These are phyloP conservation scores for Pristis pectinata DNA, from an alignment of 2,797 vertebrate genomes.

Conservation along the genomic window DNA sequence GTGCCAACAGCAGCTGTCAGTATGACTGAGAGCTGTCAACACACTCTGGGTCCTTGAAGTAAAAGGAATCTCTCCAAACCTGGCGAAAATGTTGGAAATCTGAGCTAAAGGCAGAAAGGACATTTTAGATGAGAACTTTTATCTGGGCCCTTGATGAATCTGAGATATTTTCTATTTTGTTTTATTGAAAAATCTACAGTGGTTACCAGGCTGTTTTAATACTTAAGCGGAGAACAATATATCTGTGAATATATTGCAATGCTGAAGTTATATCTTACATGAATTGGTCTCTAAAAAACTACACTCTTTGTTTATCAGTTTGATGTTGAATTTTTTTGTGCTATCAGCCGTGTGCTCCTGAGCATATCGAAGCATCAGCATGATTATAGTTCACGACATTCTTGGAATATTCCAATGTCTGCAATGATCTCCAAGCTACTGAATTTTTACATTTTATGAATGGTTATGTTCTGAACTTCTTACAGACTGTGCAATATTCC, in stretches of 20 bases:
- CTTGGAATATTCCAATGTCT: neutral
- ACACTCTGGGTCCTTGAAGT: neutral
- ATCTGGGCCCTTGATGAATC: neutral
- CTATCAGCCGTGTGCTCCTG: neutral
- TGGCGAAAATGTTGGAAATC: neutral
- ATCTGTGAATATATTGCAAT: neutral
- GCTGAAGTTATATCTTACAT: neutral
- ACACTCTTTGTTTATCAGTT: neutral
- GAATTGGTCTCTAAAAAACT: neutral
- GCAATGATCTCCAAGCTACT: neutral
- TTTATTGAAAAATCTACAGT: neutral
- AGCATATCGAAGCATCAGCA: neutral
- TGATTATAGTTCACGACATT: neutral
- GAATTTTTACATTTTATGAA: neutral
- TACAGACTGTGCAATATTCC: neutral
- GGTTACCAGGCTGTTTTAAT: neutral
- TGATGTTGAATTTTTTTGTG: neutral
- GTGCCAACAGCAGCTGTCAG: slow-evolving; percentile 18
- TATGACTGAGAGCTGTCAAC: slow-evolving; percentile 9
- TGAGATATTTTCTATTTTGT: neutral
- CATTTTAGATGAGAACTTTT: neutral
- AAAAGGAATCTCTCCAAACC: neutral
- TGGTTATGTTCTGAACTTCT: neutral
- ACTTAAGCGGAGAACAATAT: neutral
- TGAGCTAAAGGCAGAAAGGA: neutral